Evolutionary conservation across 2,113 vertebrate species (phyloP), one percentile per base, ranked within the genome.

Genomic region (Tachuris rubrigastra): DNA sequence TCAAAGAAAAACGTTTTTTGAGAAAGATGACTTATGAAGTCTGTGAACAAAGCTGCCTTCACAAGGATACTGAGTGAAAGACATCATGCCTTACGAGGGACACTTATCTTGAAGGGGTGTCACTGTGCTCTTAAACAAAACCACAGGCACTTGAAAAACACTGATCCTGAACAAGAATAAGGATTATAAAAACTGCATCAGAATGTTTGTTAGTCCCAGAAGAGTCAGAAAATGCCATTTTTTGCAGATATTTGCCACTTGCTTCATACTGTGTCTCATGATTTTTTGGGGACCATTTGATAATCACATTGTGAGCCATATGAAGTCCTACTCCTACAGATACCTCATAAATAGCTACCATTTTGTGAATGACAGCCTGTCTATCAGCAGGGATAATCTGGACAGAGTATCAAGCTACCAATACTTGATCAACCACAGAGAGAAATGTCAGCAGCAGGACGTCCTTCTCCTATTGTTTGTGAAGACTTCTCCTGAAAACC

Each of bases 381-480:
- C 97, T 42, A 19, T 99, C 25, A 95, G 95, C 46, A 98, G 97
- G 9, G 96, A 82, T 90, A 98, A 98, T 42, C 95, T 97, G 16
- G 93, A 94, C 12, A 87, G 84, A 33, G 66, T 97, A 75, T 19
- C 92, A 46, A 97, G 63, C 56, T 98, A 98, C 95, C 98, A 88
- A 0, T 99, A 99, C 97, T 97, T 99, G 98, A 98, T 99, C 63
- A 98, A 99, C 96, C 98, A 99, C 16, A 68, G 95, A 69, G 85
- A 97, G 24, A 98, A 98, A 89, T 99, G 99, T 87, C 87, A 87
- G n/a, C 85, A 74, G 12, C 89, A 98, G 62, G 97, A 99, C 2
- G 94, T 99, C 39, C 98, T 99, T 25, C 98, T 99, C 23, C 95
- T 99, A 13, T 84, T 99, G 72, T 99, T 99, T 81, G 98, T 99